These are phyloP conservation scores for Python bivittatus DNA, from an alignment of 2,113 vertebrate genomes.

Conservation along the genomic window DNA sequence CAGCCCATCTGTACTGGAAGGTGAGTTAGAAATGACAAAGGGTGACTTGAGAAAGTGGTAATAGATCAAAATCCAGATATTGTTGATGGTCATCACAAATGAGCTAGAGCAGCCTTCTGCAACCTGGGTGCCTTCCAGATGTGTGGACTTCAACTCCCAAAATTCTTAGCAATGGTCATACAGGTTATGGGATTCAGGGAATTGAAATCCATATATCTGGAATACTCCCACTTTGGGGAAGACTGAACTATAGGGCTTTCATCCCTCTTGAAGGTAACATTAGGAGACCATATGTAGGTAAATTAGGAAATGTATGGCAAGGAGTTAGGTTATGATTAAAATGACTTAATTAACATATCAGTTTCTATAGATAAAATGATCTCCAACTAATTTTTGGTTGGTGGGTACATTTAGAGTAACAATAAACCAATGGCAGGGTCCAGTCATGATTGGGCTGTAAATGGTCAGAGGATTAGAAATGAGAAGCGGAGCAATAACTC, in stretches of 20 bases:
- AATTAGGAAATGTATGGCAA: too few species aligned
- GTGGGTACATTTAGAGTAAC: not conserved
- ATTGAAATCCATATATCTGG: too few species aligned
- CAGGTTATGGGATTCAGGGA: not conserved
- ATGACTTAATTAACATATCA: not conserved
- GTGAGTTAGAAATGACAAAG: slow-evolving; percentile 59
- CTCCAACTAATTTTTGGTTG: not conserved
- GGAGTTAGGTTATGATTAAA: not conserved
- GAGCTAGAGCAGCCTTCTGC: too few species aligned
- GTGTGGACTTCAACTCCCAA: not conserved
- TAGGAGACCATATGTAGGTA: not conserved
- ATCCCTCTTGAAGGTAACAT: not conserved
- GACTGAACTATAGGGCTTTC: not conserved
- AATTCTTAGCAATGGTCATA: not conserved
- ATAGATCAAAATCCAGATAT: not conserved
- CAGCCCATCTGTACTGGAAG: slow-evolving; percentile 79
- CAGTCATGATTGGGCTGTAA: not conserved
- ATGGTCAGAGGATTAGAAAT: not conserved
- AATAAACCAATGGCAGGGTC: not conserved
- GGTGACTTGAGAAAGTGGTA: too few species aligned
- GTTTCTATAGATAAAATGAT: not conserved
- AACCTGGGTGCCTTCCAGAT: too few species aligned
- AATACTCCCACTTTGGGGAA: too few species aligned
- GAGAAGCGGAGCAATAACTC: not conserved
- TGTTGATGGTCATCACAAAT: not conserved